phyloP scores from a whole-genome alignment of 1,140 invertebrate genomes.

The Dufourea novaeangliae region DNA sequence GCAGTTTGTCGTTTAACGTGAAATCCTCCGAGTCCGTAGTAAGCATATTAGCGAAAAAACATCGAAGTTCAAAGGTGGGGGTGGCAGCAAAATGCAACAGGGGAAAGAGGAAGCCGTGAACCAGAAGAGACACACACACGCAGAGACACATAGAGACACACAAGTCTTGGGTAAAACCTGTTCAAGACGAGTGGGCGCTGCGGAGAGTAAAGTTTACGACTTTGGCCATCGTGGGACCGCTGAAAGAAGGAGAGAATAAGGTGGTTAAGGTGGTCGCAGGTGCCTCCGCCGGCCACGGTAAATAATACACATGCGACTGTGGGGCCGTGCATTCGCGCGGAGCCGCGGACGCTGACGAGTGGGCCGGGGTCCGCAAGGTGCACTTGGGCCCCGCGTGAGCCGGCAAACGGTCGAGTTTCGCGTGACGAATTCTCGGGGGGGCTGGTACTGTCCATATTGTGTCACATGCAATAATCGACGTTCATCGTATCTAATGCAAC shows the following conservation, averaged over 20 bases:
- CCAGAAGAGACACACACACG: too few species aligned
- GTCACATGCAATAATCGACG: background rate
- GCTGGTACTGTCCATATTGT: background rate
- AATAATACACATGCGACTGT: constrained; percentile 52
- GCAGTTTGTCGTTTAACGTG: too few species aligned
- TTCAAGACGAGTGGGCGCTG: constrained; percentile 67
- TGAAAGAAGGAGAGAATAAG: constrained; percentile 49
- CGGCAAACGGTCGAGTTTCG: constrained; percentile 5
- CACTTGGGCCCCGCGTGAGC: background rate
- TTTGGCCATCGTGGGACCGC: constrained; percentile 50
- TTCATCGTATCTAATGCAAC: background rate
- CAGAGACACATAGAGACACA: too few species aligned
- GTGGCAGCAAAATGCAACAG: background rate
- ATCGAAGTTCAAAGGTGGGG: too few species aligned
- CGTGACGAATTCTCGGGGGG: constrained; percentile 20
- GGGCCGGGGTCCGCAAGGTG: constrained; percentile 33
- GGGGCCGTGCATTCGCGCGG: constrained; percentile 28
- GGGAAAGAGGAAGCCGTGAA: constrained; percentile 17
- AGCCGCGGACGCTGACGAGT: constrained; percentile 16
- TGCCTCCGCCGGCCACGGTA: constrained; percentile 45
- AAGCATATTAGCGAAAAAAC: background rate
- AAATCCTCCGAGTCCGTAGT: too few species aligned
- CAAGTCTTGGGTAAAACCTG: constrained; percentile 58
- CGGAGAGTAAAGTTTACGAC: constrained; percentile 65
- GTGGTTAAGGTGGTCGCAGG: constrained; percentile 56